These are phyloP conservation scores for Hormaphis cornu DNA, from an alignment of 1,140 invertebrate species.

Conservation along the genomic window DNA sequence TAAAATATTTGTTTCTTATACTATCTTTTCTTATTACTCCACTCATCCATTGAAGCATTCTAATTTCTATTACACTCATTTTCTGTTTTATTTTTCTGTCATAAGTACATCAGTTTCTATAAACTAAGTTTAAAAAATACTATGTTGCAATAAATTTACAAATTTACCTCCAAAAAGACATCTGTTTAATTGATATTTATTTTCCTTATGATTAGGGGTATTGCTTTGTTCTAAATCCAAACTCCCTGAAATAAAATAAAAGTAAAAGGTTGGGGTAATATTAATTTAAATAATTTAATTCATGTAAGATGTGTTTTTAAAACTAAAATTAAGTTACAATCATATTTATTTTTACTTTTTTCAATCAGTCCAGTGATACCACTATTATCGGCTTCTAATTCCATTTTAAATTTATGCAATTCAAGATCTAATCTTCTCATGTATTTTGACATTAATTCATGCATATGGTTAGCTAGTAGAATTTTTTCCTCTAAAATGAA, in stretches of 20 bases:
- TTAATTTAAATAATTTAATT: neutral
- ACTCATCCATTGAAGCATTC: no score
- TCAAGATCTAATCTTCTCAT: conserved; percentile 86
- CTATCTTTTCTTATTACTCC: no score
- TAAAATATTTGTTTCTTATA: no score
- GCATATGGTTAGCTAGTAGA: conserved; percentile 87
- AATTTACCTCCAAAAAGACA: conserved; percentile 3
- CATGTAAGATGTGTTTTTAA: neutral
- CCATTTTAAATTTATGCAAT: conserved; percentile 94
- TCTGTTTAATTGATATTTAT: conserved; percentile 38
- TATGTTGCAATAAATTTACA: neutral
- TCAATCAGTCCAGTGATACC: conserved; percentile 94
- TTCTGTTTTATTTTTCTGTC: no score
- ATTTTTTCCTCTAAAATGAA: conserved; percentile 56
- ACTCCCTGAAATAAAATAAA: neutral
- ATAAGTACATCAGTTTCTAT: no score
- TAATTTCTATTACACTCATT: no score
- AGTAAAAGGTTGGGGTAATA: neutral
- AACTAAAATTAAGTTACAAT: neutral
- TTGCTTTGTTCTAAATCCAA: conserved; percentile 34
- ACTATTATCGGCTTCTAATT: conserved; percentile 94
- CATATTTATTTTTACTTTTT: conserved; percentile 49
- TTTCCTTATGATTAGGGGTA: conserved; percentile 45
- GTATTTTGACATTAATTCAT: conserved; percentile 88
- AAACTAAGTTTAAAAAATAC: no score